Base-by-base conservation (phyloP, 1,140 invertebrate genomes). In the Laodelphax striatellus region DNA sequence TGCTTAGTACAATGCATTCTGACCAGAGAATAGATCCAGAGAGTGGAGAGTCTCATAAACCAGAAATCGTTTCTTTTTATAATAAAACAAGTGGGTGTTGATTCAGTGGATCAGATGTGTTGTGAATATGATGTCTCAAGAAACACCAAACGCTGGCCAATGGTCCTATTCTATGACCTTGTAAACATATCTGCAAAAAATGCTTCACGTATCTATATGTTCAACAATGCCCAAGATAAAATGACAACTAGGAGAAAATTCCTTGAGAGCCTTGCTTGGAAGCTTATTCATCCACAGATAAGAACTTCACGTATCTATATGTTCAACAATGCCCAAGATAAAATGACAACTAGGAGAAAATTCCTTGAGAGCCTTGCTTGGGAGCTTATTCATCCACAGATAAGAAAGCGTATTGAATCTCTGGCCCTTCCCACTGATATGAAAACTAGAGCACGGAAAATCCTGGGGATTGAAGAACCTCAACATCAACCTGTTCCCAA, bases 61-160 rank as follows among this genome's bases (percentile, higher is more conserved):
- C 69, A 17, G 67, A 72, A 44, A 69, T 73, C 14, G 63, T 71
- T 22, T 38, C 41, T 6, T 66, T 62, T 61, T 72, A 73, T 50
- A 70, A 75, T 60, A 52, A 58, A 17, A 70, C 69, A 9, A 75
- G 34, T 28, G 2, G 24, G 24, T 4, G 50, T 52, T 1, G 50
- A 52, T 17, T 8, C 16, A 17, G 6, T 52, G 19, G 50, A 52
- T 17, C 50, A 52, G 50, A 52, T 52, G 50, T 52, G 50, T 17
- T 6, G 2, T 8, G 16, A 52, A 14, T 28, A 28, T 28, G 24
- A 28, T 28, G 24, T 28, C 24, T 28, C 24, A 4, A 28, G 24
- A 28, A 28, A 28, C 6, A 28, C 24, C 2, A 28, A 28, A 28
- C 24, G 24, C 2, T 28, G 24, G 24, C 24, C 24, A 4, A 55